Percentiles rank a stretch among this genome's conserved stretches.
phyloP scores from a whole-genome alignment of 2,113 vertebrate genomes.

The Oriolus oriolus region DNA sequence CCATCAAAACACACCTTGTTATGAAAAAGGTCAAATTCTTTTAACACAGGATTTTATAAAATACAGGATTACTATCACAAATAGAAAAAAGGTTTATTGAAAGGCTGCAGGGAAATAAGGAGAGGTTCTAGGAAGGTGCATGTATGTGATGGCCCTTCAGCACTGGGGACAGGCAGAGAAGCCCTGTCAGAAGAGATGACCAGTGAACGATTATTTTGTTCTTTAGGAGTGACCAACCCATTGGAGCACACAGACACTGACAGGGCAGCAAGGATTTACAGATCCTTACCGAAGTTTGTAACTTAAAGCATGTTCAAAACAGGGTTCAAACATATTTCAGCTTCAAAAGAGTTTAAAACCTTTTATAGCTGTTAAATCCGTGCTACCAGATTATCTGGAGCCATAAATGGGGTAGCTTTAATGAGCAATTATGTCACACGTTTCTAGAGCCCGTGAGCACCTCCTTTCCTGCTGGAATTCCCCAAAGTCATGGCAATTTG shows the following conservation, averaged over 20 bases:
- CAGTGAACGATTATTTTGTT: neutral
- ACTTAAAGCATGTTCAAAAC: neutral
- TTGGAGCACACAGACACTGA: neutral
- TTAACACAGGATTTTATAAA: neutral
- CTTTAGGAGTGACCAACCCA: neutral
- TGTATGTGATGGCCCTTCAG: neutral
- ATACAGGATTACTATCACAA: neutral
- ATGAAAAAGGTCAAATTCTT: neutral
- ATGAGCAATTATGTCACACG: neutral
- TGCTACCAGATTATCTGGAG: neutral
- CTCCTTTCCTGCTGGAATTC: neutral
- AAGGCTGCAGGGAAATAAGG: neutral
- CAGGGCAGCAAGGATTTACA: neutral
- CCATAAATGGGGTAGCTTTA: neutral
- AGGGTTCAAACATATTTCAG: neutral
- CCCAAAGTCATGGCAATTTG: neutral
- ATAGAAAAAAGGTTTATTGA: neutral
- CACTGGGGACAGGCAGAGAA: neutral
- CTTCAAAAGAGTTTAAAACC: neutral
- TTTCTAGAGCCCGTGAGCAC: neutral
- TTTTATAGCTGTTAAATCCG: neutral
- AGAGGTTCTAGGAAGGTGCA: neutral
- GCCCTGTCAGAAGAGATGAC: neutral
- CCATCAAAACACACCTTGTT: neutral
- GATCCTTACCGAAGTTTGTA: neutral